Percentiles rank a stretch among this genome's conserved stretches.
Evolutionary conservation across 2,113 vertebrate species (phyloP).

Genomic region (Sphyrna mokarran): DNA sequence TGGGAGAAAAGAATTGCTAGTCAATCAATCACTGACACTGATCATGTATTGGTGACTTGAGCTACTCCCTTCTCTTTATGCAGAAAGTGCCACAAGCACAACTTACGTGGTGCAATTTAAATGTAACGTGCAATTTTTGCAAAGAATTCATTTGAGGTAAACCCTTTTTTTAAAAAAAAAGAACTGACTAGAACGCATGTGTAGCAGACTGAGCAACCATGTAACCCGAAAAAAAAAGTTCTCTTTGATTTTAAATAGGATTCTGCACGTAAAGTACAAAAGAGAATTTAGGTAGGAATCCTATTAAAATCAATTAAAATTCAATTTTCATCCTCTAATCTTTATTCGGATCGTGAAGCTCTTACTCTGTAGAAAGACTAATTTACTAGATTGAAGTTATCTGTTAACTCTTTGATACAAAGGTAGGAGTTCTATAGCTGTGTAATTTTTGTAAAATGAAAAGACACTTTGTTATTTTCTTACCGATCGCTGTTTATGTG

Average conservation of each 20-base stretch:
- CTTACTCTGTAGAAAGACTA: conserved; percentile 44
- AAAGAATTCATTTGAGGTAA: conserved; percentile 29
- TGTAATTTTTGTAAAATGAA: conserved; percentile 54
- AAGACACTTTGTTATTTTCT: conserved; percentile 58
- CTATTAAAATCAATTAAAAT: conserved; percentile 29
- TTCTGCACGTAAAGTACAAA: not conserved
- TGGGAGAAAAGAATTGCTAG: not conserved
- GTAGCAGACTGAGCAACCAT: not conserved
- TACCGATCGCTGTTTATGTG: conserved; percentile 58
- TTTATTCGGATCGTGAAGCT: conserved; percentile 46
- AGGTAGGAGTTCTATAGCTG: conserved; percentile 57
- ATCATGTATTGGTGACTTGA: not conserved
- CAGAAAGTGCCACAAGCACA: conserved; percentile 23
- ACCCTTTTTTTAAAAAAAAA: not conserved
- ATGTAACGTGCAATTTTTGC: conserved; percentile 25
- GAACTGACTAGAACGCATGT: not conserved
- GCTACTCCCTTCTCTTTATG: conserved; percentile 27
- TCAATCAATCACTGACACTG: not conserved
- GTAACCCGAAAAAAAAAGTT: not conserved
- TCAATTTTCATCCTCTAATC: not conserved
- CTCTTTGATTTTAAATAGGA: conserved; percentile 31
- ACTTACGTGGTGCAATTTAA: conserved; percentile 29
- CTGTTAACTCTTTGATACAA: conserved; percentile 48
- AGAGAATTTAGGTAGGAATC: not conserved
- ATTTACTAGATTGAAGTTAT: conserved; percentile 55